Percentiles rank a stretch among this genome's conserved stretches.
Evolutionary conservation across 1,140 invertebrate species (phyloP).

Genomic region (Cotesia typhae): DNA sequence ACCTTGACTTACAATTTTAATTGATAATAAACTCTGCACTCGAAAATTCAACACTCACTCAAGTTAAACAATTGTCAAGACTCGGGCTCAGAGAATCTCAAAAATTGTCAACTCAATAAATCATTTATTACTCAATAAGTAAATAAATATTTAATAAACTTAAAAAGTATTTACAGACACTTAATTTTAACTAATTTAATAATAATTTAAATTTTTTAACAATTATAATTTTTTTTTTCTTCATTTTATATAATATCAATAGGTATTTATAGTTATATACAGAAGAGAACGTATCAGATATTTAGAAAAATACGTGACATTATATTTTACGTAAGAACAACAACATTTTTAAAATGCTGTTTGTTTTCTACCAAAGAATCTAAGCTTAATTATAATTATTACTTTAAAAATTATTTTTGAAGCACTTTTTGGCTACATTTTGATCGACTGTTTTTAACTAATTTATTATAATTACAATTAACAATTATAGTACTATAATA

Average conservation of each 20-base stretch:
- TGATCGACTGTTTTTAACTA: not conserved
- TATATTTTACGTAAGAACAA: constrained; percentile 50
- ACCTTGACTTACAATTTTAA: not conserved
- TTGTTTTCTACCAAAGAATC: constrained; percentile 21
- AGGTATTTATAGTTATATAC: constrained; percentile 49
- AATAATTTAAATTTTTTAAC: constrained; percentile 31
- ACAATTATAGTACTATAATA: too few relatives aligned
- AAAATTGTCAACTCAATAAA: constrained; percentile 36
- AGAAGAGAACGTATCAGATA: constrained; percentile 54
- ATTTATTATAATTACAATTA: too few relatives aligned
- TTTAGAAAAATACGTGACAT: constrained; percentile 64
- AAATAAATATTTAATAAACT: not conserved
- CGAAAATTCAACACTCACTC: constrained; percentile 32
- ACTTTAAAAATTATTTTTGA: constrained; percentile 14
- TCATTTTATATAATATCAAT: constrained; percentile 37
- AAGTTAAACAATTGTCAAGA: constrained; percentile 41
- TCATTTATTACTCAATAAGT: not conserved
- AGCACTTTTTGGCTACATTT: constrained; percentile 31
- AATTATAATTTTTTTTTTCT: constrained; percentile 31
- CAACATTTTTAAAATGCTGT: constrained; percentile 24
- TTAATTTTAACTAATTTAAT: constrained; percentile 51
- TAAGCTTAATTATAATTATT: not conserved
- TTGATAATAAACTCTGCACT: not conserved
- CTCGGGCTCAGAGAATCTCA: constrained; percentile 49
- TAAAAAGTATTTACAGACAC: constrained; percentile 40